A percentile compares a stretch with the other conserved stretches of the same genome.
phyloP scores from a whole-genome alignment of 2,797 vertebrate species.

The Melanotaenia parkinsoni region DNA sequence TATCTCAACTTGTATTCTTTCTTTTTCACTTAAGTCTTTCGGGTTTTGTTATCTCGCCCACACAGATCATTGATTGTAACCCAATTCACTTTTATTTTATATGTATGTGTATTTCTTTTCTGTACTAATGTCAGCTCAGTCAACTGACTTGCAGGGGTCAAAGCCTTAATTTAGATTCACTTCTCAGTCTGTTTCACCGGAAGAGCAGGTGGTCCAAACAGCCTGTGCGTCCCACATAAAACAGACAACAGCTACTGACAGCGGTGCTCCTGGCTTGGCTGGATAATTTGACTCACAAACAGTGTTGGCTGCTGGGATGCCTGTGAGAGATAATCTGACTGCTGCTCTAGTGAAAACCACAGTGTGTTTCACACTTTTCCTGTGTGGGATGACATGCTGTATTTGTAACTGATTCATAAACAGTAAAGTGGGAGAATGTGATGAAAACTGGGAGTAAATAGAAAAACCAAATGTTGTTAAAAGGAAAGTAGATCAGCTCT shows the following conservation, averaged over 20 bases:
- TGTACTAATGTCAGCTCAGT: constrained; percentile 33
- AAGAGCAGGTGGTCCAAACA: constrained; percentile 42
- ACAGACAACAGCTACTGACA: constrained; percentile 24
- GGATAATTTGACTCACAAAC: constrained; percentile 4
- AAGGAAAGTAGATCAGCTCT: background rate
- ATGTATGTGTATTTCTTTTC: constrained; percentile 18
- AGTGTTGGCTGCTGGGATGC: constrained; percentile 19
- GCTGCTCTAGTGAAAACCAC: constrained; percentile 4
- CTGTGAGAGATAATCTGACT: constrained; percentile 34
- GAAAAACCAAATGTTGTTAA: background rate
- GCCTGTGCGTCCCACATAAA: constrained; percentile 28
- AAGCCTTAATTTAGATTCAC: constrained; percentile 33
- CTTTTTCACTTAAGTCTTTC: constrained; percentile 9
- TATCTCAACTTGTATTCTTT: constrained; percentile 30
- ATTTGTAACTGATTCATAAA: background rate
- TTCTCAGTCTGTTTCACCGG: constrained; percentile 6
- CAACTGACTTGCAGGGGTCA: constrained; percentile 37
- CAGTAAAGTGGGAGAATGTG: background rate
- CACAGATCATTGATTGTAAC: constrained; percentile 60
- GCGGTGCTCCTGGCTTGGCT: constrained; percentile 32
- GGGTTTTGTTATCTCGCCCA: constrained; percentile 45
- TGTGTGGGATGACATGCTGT: constrained; percentile 17
- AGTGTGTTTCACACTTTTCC: constrained; percentile 1
- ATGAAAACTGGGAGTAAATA: background rate
- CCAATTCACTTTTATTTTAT: constrained; percentile 25